Evolutionary conservation across 2,888 invertebrate species (phyloP), one percentile per base, ranked within the genome.

Genomic region (Rhagophthalmus giganteus): DNA sequence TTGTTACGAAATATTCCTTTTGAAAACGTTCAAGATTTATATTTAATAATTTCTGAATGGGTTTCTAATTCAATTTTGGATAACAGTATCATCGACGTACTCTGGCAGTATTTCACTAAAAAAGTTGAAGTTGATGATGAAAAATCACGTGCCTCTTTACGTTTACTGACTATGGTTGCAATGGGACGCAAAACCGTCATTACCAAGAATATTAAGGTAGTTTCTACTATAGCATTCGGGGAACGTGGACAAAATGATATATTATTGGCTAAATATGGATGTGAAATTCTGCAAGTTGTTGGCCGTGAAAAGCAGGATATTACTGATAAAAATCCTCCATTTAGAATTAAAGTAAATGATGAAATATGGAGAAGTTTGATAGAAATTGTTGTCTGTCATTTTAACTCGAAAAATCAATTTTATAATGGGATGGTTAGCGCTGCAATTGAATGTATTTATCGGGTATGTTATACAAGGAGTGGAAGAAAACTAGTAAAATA

Each of bases 91-190:
- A 78, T 81, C 49, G 77, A 91, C 80, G 40, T 42, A 7, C 77
- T 95, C 50, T 95, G 93, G 88, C 89, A 93, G 73, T 85, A 85
- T 64, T 92, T 90, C 68, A 82, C 90, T 1, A 62, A 66, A 48
- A 60, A 59, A 0, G 80, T 87, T 63, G 82, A 84, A 2, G 85
- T 87, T 0, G 83, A 84, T 0, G 80, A 82, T 28, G 79, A 81
- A 60, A 87, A 92, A 54, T 86, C 90, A 41, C 80, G 86, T 41
- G 82, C 86, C 1, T 88, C 93, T 0, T 74, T 92, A 2, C 80
- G 87, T 46, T 71, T 96, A 1, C 77, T 96, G 1, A 84, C 87
- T 8, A 91, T 95, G 89, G 82, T 82, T 24, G 84, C 87, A 0
- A 27, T 62, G 1, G 71, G 72, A 3, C 61, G 71, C 14, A 59